Base-by-base conservation (phyloP, 2,888 invertebrate genomes). In the Heliconius ethilla region DNA sequence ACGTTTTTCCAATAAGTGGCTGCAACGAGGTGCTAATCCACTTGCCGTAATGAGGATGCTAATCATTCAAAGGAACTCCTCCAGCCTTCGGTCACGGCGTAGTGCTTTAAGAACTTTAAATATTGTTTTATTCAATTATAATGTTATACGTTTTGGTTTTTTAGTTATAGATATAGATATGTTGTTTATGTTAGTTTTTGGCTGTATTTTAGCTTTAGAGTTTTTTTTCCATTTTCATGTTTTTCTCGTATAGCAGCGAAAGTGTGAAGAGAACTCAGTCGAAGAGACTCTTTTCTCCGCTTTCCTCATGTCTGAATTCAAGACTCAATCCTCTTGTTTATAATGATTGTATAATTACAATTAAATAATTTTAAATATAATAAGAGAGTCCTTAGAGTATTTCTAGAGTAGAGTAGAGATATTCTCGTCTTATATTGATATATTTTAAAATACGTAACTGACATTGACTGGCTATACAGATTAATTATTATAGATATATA, bases 31-130 rank as follows among this genome's bases (percentile, higher is more conserved):
- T 86, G 86, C 85, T 87, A 87, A 87, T 84, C 86, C 84, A 86
- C 86, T 86, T 82, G 81, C 82, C 81, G 76, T 83, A 88, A 89
- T 86, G 86, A 87, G 87, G 84, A 85, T 85, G 89, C 89, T 90
- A 89, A 90, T 90, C 86, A 87, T 81, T 81, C 79, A 88, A 89
- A 88, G 89, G 85, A 84, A 89, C 88, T 86, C 83, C 81, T 78
- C 79, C 78, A 76, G 69, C 75, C 78, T 77, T 69, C 75, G 62
- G 77, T 75, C 76, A 65, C 78, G 72, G 81, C 76, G 37, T 63
- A 63, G 63, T 59, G 55, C 70, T 72, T 15, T 72, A 37, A 72
- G 59, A 59, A 59, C 59, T 72, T 59, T 37, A 72, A 72, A 72
- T 59, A 72, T 72, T 72, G 59, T 15, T 37, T 33, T 72, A 69